phyloP scores from a whole-genome alignment of 1,140 invertebrate genomes.

The Rhyacophila brunnea region DNA sequence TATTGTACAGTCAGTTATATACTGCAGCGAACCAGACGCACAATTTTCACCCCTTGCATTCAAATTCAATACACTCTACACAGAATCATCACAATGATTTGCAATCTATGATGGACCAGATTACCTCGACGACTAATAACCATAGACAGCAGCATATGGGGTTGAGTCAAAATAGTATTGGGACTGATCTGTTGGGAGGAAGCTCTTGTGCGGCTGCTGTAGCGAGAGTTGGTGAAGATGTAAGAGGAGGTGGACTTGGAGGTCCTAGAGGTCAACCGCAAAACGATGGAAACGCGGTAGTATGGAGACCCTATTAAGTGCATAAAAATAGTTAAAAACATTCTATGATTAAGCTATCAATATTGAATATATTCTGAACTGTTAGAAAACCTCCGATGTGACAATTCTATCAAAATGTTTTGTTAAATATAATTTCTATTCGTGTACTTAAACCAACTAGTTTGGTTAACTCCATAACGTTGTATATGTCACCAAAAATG shows the following conservation, averaged over 20 bases:
- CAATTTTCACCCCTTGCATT: conserved; percentile 66
- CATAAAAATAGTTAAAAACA: no score
- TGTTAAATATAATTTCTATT: no score
- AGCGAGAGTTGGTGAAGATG: conserved; percentile 58
- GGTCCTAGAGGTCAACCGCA: conserved; percentile 62
- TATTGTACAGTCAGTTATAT: conserved; percentile 81
- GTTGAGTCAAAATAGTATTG: conserved; percentile 48
- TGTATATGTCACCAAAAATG: no score
- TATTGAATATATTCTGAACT: no score
- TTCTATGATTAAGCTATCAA: no score
- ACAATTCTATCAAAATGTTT: no score
- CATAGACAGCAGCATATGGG: conserved; percentile 58
- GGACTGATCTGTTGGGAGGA: conserved; percentile 59
- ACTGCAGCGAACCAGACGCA: conserved; percentile 75
- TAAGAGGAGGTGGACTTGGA: conserved; percentile 57
- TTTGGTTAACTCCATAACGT: no score
- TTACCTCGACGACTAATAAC: conserved; percentile 61
- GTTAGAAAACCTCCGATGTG: no score
- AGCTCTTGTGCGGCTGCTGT: conserved; percentile 63
- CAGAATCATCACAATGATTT: conserved; percentile 66
- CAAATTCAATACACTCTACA: conserved; percentile 60
- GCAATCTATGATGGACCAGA: conserved; percentile 70
- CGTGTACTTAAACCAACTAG: no score
- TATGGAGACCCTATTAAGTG: conserved; percentile 62
- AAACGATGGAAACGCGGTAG: conserved; percentile 63